Percentiles rank a stretch among this genome's conserved stretches.
These are phyloP conservation scores for Microhierax caerulescens DNA, from an alignment of 2,797 vertebrate genomes.

Conservation along the genomic window DNA sequence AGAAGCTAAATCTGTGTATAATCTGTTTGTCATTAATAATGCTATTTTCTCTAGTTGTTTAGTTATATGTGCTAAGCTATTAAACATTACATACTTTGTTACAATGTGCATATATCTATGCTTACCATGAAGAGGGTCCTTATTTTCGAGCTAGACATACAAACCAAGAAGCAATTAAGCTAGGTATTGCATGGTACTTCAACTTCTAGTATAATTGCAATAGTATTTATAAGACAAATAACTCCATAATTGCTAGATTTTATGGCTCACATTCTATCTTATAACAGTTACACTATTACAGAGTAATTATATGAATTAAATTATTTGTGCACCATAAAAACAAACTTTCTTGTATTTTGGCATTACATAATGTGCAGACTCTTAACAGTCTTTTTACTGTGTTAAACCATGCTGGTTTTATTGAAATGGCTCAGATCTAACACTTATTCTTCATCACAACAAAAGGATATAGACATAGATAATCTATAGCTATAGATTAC, in stretches of 20 bases:
- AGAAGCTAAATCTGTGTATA: not conserved
- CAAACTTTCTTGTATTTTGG: not conserved
- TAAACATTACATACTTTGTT: not conserved
- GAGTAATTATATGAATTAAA: constrained; percentile 50
- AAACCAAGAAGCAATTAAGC: constrained; percentile 55
- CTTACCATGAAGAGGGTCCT: constrained; percentile 18
- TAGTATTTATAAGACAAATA: constrained; percentile 57
- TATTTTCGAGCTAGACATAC: constrained; percentile 21
- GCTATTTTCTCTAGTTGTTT: not conserved
- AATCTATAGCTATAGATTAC: not conserved
- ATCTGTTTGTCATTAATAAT: not conserved
- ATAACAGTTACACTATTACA: constrained; percentile 48
- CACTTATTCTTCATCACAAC: not conserved
- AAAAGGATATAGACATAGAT: not conserved
- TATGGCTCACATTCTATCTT: constrained; percentile 6
- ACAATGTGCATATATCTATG: not conserved
- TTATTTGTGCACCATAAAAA: constrained; percentile 14
- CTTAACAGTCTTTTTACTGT: not conserved
- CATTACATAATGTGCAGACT: not conserved
- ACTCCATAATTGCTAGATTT: constrained; percentile 45
- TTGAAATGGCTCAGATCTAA: not conserved
- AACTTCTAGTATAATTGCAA: constrained; percentile 27
- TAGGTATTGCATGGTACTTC: constrained; percentile 15
- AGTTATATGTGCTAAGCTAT: not conserved
- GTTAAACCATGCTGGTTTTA: not conserved